Conservation (phyloP, 2,113 vertebrate genomes). For the Antigone vipio region DNA sequence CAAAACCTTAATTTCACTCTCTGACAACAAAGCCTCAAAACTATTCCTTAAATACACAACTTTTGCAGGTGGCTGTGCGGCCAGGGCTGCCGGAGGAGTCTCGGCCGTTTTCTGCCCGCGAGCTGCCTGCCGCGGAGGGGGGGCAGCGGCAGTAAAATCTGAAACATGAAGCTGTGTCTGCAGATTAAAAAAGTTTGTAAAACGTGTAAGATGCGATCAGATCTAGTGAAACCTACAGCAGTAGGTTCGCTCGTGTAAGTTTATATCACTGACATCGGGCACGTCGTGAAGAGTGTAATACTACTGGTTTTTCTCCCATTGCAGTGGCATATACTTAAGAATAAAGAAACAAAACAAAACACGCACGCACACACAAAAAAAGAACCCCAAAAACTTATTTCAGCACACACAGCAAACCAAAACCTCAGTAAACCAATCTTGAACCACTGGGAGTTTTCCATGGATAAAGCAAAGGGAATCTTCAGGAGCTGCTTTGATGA, state of each 20-base stretch:
- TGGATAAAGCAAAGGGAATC: not conserved
- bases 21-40: slow-evolving; percentile 23
- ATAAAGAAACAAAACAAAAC: not conserved
- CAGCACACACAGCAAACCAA: not conserved
- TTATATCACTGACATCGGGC: not conserved
- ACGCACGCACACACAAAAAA: not conserved
- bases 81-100: not conserved
- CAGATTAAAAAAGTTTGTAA: slow-evolving; percentile 42
- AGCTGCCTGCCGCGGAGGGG: not conserved
- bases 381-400: not conserved
- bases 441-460: not conserved
- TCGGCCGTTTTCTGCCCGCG: not conserved
- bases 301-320: not conserved
- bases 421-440: not conserved
- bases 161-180: slow-evolving; percentile 45
- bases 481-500: not conserved
- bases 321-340: not conserved
- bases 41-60: slow-evolving; percentile 6
- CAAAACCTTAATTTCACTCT: slow-evolving; percentile 40
- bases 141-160: slow-evolving; percentile 1
- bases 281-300: not conserved
- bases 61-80: slow-evolving; percentile 7
- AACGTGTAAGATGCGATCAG: not conserved
- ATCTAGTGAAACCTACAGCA: slow-evolving; percentile 7
- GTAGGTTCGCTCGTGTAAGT: not conserved